Base-by-base conservation (phyloP, 1,140 invertebrate genomes). In the Aphaenogaster floridana region DNA sequence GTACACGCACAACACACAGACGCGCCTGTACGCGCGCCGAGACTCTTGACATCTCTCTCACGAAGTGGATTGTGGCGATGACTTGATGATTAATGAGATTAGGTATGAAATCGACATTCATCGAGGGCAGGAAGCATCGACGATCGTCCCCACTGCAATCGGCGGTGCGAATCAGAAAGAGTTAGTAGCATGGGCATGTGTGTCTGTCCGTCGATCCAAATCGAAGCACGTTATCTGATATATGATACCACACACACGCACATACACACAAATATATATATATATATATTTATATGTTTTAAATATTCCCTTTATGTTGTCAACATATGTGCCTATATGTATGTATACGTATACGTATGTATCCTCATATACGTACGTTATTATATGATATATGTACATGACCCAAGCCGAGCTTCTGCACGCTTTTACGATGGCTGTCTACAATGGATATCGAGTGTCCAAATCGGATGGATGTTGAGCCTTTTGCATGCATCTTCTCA, bases 131-230 rank as follows among this genome's bases (percentile, higher is more conserved):
- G 89, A 88, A 87, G 79, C 89, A 85, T 71, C 84, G 72, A 63
- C 89, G 84, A 91, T 84, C 89, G 83, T 89, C 83, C 59, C 81
- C 71, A 59, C 89, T 87, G 72, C 90, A 79, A 83, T 79, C 69
- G 87, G 81, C 74, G 78, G 59, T 77, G 66, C 72, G 85, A 89
- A 86, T 88, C 80, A 42, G 50, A 90, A 94, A 86, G 91, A 92
- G 90, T 94, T 93, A 91, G 92, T 94, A 93, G 94, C 93, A 94
- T 94, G 94, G 90, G 94, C 93, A 94, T 94, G 94, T 90, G 89
- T 93, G 93, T 94, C 86, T 93, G 89, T 93, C 90, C 92, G 89
- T 92, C 88, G 88, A 89, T 93, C 89, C 64, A 66, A 66, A 87
- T 59, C 61, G 83, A 81, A 88, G 77, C 86, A 88, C 88, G 88